Percentiles rank a stretch among this genome's conserved stretches.
Conservation (phyloP, 2,888 invertebrate genomes). For the Oligia strigilis region DNA sequence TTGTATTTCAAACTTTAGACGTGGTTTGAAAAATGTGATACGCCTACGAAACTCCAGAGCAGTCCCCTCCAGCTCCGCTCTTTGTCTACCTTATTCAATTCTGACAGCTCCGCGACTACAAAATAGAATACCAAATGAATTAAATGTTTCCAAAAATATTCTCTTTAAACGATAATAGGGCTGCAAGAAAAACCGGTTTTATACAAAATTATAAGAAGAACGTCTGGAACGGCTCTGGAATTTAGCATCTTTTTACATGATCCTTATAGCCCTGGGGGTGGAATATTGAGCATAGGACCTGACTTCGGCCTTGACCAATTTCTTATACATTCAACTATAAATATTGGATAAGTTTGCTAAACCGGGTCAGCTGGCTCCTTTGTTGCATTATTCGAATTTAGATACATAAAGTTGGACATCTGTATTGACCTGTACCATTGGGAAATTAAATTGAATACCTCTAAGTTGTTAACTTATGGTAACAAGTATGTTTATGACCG, state of each 20-base stretch:
- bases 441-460: background rate
- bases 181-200: slow-evolving; percentile 12
- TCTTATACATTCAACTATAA: slow-evolving; percentile 62
- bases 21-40: too few relatives aligned
- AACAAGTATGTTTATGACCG: background rate
- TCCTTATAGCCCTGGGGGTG: slow-evolving; percentile 42
- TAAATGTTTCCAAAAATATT: slow-evolving; percentile 4
- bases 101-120: background rate
- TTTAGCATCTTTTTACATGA: slow-evolving; percentile 56
- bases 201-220: slow-evolving; percentile 12
- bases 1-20: background rate
- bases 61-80: too few relatives aligned
- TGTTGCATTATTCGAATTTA: slow-evolving; percentile 30
- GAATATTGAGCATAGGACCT: slow-evolving; percentile 45
- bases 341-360: slow-evolving; percentile 63
- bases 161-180: slow-evolving; percentile 11
- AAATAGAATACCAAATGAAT: slow-evolving; percentile 11
- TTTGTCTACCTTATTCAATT: slow-evolving; percentile 4
- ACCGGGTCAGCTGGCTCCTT: slow-evolving; percentile 49
- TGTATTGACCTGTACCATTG: background rate
- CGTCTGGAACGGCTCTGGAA: slow-evolving; percentile 38
- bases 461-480: background rate
- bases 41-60: background rate
- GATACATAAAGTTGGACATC: background rate
- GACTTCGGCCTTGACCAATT: slow-evolving; percentile 61